These are phyloP conservation scores for Agrilus planipennis DNA, from an alignment of 1,140 invertebrate genomes.

Conservation along the genomic window DNA sequence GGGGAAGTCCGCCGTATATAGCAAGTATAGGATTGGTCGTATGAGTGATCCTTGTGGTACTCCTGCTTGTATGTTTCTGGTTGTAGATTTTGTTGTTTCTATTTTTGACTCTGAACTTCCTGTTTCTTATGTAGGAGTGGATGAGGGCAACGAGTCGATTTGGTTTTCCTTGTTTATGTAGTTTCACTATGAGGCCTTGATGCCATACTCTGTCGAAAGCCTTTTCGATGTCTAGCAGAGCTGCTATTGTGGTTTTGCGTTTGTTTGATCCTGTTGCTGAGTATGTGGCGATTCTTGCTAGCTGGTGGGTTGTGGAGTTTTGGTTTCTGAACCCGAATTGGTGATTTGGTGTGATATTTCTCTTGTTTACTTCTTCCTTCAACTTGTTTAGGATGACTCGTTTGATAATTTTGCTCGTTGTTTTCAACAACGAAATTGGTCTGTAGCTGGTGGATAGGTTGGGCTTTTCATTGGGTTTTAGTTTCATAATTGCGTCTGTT, in stretches of 20 bases:
- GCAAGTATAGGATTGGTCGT: slow-evolving; percentile 14
- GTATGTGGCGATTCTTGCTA: slow-evolving; percentile 13
- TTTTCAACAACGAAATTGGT: slow-evolving; percentile 18
- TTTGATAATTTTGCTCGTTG: slow-evolving; percentile 17
- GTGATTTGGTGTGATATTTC: slow-evolving; percentile 14
- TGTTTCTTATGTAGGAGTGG: slow-evolving; percentile 12
- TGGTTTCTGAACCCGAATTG: slow-evolving; percentile 19
- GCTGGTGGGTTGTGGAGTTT: slow-evolving; percentile 13
- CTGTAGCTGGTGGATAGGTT: too few relatives aligned
- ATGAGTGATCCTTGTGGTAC: slow-evolving; percentile 23
- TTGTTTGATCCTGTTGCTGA: slow-evolving; percentile 19
- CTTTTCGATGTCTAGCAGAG: slow-evolving; percentile 20
- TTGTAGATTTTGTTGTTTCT: slow-evolving; percentile 7
- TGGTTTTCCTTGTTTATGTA: slow-evolving; percentile 8
- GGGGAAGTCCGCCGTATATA: slow-evolving; percentile 19
- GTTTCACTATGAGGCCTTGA: slow-evolving; percentile 18
- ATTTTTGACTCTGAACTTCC: slow-evolving; percentile 15
- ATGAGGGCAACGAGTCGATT: slow-evolving; percentile 9
- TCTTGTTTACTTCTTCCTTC: slow-evolving; percentile 5
- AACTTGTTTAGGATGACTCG: slow-evolving; percentile 13
- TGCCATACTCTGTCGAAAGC: slow-evolving; percentile 26
- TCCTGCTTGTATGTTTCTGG: slow-evolving; percentile 13
- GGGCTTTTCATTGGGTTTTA: too few relatives aligned
- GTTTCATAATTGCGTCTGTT: too few relatives aligned
- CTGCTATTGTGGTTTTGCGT: slow-evolving; percentile 10